phyloP scores from a whole-genome alignment of 2,888 invertebrate species.

The Gastrophysa polygoni region DNA sequence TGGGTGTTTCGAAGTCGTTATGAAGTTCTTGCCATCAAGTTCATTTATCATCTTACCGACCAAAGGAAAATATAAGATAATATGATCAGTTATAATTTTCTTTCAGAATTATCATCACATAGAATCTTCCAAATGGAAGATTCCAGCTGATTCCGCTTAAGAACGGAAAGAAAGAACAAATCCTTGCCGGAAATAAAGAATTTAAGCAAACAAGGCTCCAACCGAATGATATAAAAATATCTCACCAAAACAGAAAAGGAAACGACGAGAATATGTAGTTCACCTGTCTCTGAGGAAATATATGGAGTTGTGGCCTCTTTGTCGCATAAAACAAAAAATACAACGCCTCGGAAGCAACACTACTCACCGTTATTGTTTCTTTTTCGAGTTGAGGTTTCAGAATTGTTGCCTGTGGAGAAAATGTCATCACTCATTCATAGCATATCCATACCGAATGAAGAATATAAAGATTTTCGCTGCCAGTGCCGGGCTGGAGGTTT shows the following conservation, averaged over 20 bases:
- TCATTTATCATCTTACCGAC: too few species aligned
- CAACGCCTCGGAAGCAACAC: slow-evolving; percentile 21
- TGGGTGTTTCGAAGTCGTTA: too few species aligned
- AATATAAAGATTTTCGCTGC: slow-evolving; percentile 1
- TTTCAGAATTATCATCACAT: too few species aligned
- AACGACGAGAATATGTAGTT: slow-evolving; percentile 18
- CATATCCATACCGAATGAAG: slow-evolving; percentile 5
- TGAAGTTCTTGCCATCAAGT: too few species aligned
- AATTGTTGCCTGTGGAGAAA: background rate
- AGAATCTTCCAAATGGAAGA: too few species aligned
- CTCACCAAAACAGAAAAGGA: slow-evolving; percentile 8
- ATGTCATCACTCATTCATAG: slow-evolving; percentile 6
- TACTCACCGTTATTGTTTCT: slow-evolving; percentile 15
- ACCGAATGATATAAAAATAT: slow-evolving; percentile 25
- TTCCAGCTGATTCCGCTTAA: too few species aligned
- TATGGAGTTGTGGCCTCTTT: slow-evolving; percentile 18
- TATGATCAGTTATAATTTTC: too few species aligned
- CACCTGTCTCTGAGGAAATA: slow-evolving; percentile 24
- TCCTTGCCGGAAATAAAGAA: background rate
- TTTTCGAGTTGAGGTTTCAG: slow-evolving; percentile 14
- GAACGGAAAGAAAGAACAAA: too few species aligned
- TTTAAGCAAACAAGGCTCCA: background rate
- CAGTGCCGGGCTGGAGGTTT: too few species aligned
- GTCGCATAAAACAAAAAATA: slow-evolving; percentile 28
- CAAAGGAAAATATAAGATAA: too few species aligned